Conservation (phyloP, 2,888 invertebrate genomes). For the Tenthredo distinguenda region DNA sequence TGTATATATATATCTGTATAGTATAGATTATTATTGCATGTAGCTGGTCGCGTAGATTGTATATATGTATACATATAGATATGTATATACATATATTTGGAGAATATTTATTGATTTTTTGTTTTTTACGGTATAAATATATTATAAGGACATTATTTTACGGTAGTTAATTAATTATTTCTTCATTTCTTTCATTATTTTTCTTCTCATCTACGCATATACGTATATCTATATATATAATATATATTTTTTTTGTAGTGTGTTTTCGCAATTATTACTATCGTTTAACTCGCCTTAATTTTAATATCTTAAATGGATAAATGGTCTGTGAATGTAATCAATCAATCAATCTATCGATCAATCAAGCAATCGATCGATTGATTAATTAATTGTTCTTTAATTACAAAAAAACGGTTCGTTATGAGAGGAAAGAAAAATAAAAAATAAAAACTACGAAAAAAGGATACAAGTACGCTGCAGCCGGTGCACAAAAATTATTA, state of each 20-base stretch:
- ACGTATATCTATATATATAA: background rate
- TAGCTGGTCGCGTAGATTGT: background rate
- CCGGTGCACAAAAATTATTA: background rate
- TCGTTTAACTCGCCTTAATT: background rate
- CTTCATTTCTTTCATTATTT: background rate
- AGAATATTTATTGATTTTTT: no score
- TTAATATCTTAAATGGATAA: background rate
- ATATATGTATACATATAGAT: background rate
- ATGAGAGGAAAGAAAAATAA: background rate
- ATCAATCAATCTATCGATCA: background rate
- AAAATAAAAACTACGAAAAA: background rate
- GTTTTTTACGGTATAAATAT: background rate
- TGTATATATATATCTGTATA: no score
- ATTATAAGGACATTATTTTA: background rate
- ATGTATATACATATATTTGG: background rate
- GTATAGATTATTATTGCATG: constrained; percentile 8
- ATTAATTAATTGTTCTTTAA: background rate
- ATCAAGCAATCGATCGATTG: background rate
- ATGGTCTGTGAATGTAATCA: background rate
- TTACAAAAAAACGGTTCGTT: background rate
- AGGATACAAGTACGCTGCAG: background rate
- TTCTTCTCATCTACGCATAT: background rate
- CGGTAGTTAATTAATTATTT: background rate
- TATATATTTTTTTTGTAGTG: background rate
- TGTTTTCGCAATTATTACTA: background rate